These are phyloP conservation scores for Nibea coibor DNA, from an alignment of 2,113 vertebrate genomes.

Conservation along the genomic window DNA sequence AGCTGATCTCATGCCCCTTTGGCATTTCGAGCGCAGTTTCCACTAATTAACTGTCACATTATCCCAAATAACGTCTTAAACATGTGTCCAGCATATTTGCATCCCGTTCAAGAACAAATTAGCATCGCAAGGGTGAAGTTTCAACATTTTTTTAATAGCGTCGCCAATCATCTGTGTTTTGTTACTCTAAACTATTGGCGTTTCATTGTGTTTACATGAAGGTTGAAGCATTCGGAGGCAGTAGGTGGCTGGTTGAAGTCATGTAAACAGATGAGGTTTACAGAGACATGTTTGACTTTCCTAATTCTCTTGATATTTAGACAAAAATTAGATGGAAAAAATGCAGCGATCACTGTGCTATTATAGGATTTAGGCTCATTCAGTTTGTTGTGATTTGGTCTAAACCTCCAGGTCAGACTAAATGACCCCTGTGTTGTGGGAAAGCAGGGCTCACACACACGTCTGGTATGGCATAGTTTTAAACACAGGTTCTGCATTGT, in stretches of 20 bases:
- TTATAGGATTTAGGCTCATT: neutral
- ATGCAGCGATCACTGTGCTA: neutral
- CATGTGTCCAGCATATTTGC: neutral
- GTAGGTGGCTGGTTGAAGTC: neutral
- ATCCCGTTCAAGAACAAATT: neutral
- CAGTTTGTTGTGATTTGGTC: slow-evolving; percentile 11
- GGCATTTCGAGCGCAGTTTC: slow-evolving; percentile 35
- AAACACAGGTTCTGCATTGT: slow-evolving; percentile 42
- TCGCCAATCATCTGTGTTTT: neutral
- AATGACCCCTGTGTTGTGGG: slow-evolving; percentile 41
- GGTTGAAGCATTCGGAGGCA: neutral
- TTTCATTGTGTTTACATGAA: slow-evolving; percentile 1
- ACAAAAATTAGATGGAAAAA: neutral
- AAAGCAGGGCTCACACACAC: slow-evolving; percentile 12
- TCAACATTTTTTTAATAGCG: neutral
- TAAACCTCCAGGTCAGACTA: slow-evolving; percentile 6
- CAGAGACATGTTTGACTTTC: neutral
- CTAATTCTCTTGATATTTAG: neutral
- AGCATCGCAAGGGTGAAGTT: neutral
- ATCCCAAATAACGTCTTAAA: neutral
- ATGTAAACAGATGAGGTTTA: neutral
- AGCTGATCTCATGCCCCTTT: slow-evolving; percentile 16
- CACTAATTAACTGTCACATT: slow-evolving; percentile 52
- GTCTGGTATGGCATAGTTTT: slow-evolving; percentile 22
- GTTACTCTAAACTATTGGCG: neutral